phyloP scores from a whole-genome alignment of 2,888 invertebrate species.

The Drosophila stalkeri region DNA sequence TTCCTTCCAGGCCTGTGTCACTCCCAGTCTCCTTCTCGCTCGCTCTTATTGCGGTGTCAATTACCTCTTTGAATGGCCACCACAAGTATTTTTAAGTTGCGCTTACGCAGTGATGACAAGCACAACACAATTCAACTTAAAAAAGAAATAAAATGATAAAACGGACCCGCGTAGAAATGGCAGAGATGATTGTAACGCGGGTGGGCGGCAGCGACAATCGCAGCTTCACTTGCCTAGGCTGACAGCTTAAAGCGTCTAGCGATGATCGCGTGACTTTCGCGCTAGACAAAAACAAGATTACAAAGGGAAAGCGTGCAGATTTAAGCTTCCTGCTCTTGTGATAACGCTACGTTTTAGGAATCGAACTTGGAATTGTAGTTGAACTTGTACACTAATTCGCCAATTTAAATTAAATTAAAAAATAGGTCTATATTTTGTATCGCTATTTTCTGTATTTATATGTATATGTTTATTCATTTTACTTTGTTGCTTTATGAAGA shows the following conservation, averaged over 20 bases:
- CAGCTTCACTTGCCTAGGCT: slow-evolving; percentile 14
- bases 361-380: neutral
- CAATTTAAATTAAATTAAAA: too few species aligned
- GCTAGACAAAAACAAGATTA: neutral
- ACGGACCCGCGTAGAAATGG: slow-evolving; percentile 8
- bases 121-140: slow-evolving; percentile 19
- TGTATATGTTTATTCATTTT: too few species aligned
- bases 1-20: neutral
- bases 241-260: slow-evolving; percentile 6
- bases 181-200: slow-evolving; percentile 18
- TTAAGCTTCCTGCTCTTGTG: neutral
- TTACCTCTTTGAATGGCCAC: slow-evolving; percentile 54
- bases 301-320: neutral
- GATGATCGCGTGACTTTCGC: slow-evolving; percentile 38
- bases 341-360: too few species aligned
- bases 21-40: neutral
- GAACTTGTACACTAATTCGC: neutral
- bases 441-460: too few species aligned
- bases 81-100: slow-evolving; percentile 61
- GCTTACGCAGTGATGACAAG: slow-evolving; percentile 52
- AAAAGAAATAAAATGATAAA: slow-evolving; percentile 15
- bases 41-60: slow-evolving; percentile 48
- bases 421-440: too few species aligned
- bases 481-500: too few species aligned
- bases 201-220: neutral